Evolutionary conservation across 2,797 vertebrate species (phyloP).

Genomic region (Pampus argenteus): DNA sequence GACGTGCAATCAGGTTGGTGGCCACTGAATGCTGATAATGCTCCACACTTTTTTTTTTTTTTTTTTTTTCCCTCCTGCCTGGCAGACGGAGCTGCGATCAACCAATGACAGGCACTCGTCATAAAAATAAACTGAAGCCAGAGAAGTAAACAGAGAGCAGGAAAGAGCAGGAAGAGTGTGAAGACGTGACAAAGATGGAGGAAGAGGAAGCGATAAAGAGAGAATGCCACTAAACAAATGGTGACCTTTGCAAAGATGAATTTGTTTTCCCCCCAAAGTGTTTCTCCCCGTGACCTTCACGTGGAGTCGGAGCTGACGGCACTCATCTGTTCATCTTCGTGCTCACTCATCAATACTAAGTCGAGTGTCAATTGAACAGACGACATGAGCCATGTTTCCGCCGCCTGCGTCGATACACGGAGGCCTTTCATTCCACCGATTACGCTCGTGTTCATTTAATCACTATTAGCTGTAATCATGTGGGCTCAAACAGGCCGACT

Average conservation of each 20-base stretch:
- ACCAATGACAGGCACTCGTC: conserved; percentile 87
- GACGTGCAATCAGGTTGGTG: conserved; percentile 87
- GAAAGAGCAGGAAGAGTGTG: conserved; percentile 23
- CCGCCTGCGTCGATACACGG: background rate
- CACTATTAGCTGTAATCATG: conserved; percentile 47
- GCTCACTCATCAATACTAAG: conserved; percentile 64
- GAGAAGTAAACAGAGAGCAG: conserved; percentile 39
- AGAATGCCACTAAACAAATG: conserved; percentile 81
- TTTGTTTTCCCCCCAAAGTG: conserved; percentile 92
- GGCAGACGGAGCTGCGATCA: conserved; percentile 71
- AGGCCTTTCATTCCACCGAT: conserved; percentile 23
- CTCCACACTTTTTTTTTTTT: conserved; percentile 72
- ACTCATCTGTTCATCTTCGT: conserved; percentile 87
- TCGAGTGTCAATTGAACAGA: conserved; percentile 1
- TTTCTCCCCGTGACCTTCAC: conserved; percentile 90
- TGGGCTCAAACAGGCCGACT: background rate
- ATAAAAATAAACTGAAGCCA: conserved; percentile 78
- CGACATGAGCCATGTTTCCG: background rate
- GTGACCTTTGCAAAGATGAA: conserved; percentile 96
- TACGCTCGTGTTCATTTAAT: conserved; percentile 76
- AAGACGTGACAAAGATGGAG: background rate
- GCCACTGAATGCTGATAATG: conserved; percentile 87
- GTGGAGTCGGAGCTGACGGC: conserved; percentile 83
- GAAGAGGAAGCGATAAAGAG: conserved; percentile 14
- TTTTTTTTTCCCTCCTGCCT: no score